Base-by-base conservation (phyloP, 2,797 vertebrate species). In the Pelobates cultripes region DNA sequence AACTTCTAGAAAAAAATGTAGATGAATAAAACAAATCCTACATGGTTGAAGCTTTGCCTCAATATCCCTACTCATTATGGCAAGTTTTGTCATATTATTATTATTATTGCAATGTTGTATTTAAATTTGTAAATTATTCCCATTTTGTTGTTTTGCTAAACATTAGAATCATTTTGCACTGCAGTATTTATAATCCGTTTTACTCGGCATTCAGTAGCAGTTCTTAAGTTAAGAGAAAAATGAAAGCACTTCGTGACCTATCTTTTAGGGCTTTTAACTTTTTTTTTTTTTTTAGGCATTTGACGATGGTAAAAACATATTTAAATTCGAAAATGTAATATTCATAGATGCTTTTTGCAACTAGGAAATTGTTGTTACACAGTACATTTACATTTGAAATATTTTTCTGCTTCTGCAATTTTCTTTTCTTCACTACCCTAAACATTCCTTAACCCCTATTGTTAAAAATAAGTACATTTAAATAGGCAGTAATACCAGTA, bases 171-270 rank as follows among this genome's bases (percentile, higher is more conserved):
- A 79, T 78, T 83, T 79, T 75, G 66, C 71, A 64, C 70, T 51
- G 66, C 41, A 83, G 78, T 78, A 78, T 73, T 75, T 64, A 9
- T 83, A 83, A 83, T 83, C 43, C 69, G 70, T 73, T 75, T 57
- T 74, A 44, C 75, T 63, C 82, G 55, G 70, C 72, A 64, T 75
- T 79, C 28, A 71, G 69, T 66, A 73, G 43, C 73, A 64, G 55
- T 79, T 83, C 68, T 71, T 79, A 47, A 6, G 75, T 73, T 69
- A 79, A 71, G 71, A 64, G 40, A 41, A 43, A 63, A 75, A 84
- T 69, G 71, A 44, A 64, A 79, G 77, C 64, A 15, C 72, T n/a
- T 14, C 8, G 55, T 84, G 82, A 84, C 82, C 82, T 79, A 84
- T 63, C 79, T 84, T 79, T 44, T 53, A 61, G 63, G 40, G 82